Percentiles rank a stretch among this genome's conserved stretches.
phyloP scores from a whole-genome alignment of 2,113 vertebrate species.

The Prunella himalayana region DNA sequence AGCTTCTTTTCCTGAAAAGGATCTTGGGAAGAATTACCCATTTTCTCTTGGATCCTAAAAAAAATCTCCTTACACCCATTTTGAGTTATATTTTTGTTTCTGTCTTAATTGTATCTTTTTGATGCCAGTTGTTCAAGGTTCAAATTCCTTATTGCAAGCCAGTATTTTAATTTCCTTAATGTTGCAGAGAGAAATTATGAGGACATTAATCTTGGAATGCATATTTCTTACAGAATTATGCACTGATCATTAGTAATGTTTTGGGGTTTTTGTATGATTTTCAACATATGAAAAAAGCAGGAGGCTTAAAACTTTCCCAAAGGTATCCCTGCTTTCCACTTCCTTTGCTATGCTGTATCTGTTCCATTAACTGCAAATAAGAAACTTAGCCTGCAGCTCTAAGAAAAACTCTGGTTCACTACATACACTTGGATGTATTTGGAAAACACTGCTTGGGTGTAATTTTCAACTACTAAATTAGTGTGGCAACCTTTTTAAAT shows the following conservation, averaged over 20 bases:
- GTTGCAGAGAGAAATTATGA: neutral
- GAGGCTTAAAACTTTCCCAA: neutral
- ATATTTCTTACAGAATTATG: neutral
- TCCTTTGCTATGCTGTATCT: neutral
- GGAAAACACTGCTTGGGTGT: neutral
- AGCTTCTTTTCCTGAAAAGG: neutral
- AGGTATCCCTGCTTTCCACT: neutral
- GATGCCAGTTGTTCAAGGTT: neutral
- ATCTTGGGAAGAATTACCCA: neutral
- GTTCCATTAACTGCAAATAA: neutral
- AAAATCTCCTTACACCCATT: neutral
- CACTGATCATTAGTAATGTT: neutral
- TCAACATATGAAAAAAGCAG: neutral
- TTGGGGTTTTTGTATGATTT: neutral
- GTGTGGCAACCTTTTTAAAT: neutral
- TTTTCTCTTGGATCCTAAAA: neutral
- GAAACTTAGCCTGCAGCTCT: neutral
- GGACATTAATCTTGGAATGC: neutral
- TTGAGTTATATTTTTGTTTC: neutral
- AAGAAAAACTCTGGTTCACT: neutral
- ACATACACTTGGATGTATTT: neutral
- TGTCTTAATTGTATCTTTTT: neutral
- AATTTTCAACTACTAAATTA: neutral
- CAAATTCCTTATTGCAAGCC: neutral
- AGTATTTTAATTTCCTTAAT: neutral